Percentiles rank a stretch among this genome's conserved stretches.
Conservation (phyloP, 2,797 vertebrate species). For the Pseudomugil gertrudae region DNA sequence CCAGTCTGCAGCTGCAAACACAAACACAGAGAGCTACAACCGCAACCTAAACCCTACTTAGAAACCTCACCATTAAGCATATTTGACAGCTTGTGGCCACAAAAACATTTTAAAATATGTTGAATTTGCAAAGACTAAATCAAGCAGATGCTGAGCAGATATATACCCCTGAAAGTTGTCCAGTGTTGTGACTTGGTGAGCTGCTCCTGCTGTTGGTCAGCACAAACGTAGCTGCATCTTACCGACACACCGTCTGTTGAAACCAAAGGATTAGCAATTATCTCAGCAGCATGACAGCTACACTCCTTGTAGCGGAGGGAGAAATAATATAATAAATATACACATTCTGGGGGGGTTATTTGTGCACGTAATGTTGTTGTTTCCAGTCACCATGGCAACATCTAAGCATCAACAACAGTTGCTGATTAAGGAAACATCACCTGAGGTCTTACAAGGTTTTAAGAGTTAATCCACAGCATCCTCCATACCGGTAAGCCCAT, state of each 20-base stretch:
- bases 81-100: conserved; percentile 9
- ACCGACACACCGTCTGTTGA: conserved; percentile 27
- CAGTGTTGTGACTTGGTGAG: conserved; percentile 29
- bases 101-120: background rate
- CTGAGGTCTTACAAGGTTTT: conserved; percentile 47
- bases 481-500: conserved; percentile 3
- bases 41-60: background rate
- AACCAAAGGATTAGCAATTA: conserved; percentile 45
- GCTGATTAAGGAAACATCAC: conserved; percentile 33
- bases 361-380: background rate
- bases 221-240: conserved; percentile 43
- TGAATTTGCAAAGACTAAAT: background rate
- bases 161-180: conserved; percentile 40
- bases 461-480: conserved; percentile 36
- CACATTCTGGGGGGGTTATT: background rate
- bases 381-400: background rate
- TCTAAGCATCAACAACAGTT: conserved; percentile 24
- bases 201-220: conserved; percentile 45
- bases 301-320: background rate
- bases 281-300: conserved; percentile 2
- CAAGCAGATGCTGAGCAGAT: background rate
- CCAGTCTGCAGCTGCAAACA: conserved; percentile 49
- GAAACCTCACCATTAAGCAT: conserved; percentile 7
- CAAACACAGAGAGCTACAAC: conserved; percentile 4
- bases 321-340: background rate